Evolutionary conservation across 1,140 invertebrate genomes (phyloP), one percentile per base, ranked within the genome.

Genomic region (Archivesica marissinica): DNA sequence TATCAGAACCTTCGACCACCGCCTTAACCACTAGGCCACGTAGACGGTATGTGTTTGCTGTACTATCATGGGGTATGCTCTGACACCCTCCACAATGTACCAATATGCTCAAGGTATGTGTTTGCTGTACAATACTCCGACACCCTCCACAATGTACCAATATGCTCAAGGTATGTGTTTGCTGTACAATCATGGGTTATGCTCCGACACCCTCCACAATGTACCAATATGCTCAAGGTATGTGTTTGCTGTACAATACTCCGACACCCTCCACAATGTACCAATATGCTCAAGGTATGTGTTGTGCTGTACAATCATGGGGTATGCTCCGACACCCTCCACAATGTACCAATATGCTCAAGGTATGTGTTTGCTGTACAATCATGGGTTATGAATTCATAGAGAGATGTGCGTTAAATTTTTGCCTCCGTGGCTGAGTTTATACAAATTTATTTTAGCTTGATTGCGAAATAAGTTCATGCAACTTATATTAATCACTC

Each of bases 211-310:
- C 91, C 93, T 38, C 54, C 85, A 17, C 90, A 92, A 77, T 94
- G 93, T 85, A 88, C 87, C 33, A 90, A 91, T 70, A 88, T 93
- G 6, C 86, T 94, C 0, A 94, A 93, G 90, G 92, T 93, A 86
- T 33, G 15, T 30, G n/a, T n/a, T n/a, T n/a, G n/a, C n/a, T 47
- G 7, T 7, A 47, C 20, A 47, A 7, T 47, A 47, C 35, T 93
- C 20, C 84, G 87, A 50, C 89, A 92, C 83, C 91, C 92, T 35
- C 41, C 82, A 17, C 90, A 91, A 72, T 93, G 93, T 85, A 88
- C 86, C 33, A 89, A 91, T 68, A 87, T 92, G 1, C 86, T 94
- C 0, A 93, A 92, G 89, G 92, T 93, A 85, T 38, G 7, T 7
- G 7, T 47, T 47, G 20, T 20, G 7, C 20, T 9, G 7, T 9